Percentiles rank a stretch among this genome's conserved stretches.
These are phyloP conservation scores for Eristalis intricaria DNA, from an alignment of 2,888 invertebrate genomes.

Conservation along the genomic window DNA sequence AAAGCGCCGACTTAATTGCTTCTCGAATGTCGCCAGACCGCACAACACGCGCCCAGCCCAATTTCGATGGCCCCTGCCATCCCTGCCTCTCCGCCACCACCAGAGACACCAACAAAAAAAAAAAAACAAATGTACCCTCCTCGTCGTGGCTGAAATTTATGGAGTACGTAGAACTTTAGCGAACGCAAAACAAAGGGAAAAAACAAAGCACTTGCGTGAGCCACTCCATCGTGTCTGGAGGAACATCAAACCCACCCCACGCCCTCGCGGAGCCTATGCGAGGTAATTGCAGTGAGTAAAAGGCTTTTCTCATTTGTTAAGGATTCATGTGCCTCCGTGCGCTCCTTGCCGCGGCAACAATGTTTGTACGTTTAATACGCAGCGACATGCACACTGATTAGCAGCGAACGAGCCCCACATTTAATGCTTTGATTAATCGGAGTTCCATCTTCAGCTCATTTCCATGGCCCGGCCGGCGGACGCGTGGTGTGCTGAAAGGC, in stretches of 20 bases:
- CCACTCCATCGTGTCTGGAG: slow-evolving; percentile 26
- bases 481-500: background rate
- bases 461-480: slow-evolving; percentile 24
- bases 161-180: slow-evolving; percentile 27
- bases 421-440: slow-evolving; percentile 68
- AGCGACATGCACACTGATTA: slow-evolving; percentile 67
- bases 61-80: slow-evolving; percentile 2
- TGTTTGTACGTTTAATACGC: slow-evolving; percentile 61
- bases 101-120: slow-evolving; percentile 1
- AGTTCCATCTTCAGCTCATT: slow-evolving; percentile 50
- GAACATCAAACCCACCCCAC: slow-evolving; percentile 10
- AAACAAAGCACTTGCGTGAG: slow-evolving; percentile 56
- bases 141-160: slow-evolving; percentile 47
- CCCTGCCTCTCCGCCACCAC: background rate
- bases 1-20: slow-evolving; percentile 45
- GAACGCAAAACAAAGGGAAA: slow-evolving; percentile 9
- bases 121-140: slow-evolving; percentile 12
- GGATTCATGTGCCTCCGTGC: background rate
- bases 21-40: slow-evolving; percentile 46
- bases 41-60: slow-evolving; percentile 34
- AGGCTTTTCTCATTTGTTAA: slow-evolving; percentile 44
- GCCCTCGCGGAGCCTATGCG: background rate
- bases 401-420: slow-evolving; percentile 49
- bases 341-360: slow-evolving; percentile 30
- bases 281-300: slow-evolving; percentile 59